A percentile compares a stretch with the other conserved stretches of the same genome.
Evolutionary conservation across 2,888 invertebrate species (phyloP).

Genomic region (Philonicus albiceps): DNA sequence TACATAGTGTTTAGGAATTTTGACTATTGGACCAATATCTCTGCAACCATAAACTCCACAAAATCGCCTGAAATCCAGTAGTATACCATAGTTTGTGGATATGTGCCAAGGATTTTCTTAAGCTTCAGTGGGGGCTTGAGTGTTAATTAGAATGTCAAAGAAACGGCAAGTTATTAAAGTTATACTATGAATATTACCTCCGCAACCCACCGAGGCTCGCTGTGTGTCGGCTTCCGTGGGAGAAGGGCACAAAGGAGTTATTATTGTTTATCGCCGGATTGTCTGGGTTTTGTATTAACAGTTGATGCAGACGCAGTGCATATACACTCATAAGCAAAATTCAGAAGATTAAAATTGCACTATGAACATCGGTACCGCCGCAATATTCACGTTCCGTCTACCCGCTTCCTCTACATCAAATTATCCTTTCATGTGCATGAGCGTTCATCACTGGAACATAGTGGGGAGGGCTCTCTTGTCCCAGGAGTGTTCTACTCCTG

Average conservation of each 20-base stretch:
- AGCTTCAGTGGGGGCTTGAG: neutral
- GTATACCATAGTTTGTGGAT: neutral
- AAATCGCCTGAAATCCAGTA: neutral
- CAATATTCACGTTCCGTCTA: neutral
- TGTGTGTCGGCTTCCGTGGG: neutral
- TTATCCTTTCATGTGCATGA: conserved; percentile 33
- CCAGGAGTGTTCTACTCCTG: neutral
- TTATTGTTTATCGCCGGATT: neutral
- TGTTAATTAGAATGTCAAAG: neutral
- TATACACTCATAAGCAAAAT: neutral
- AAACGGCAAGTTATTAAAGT: neutral
- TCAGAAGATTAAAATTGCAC: conserved; percentile 20
- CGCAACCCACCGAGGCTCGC: neutral
- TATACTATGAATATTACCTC: neutral
- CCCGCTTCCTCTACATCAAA: conserved; percentile 36
- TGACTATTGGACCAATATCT: neutral
- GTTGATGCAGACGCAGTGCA: neutral
- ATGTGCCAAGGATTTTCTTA: neutral
- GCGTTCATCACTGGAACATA: neutral
- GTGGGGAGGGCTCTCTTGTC: neutral
- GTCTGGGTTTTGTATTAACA: conserved; percentile 25
- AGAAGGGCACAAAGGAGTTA: neutral
- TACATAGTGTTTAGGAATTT: neutral
- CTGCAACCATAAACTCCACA: neutral
- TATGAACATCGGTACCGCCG: neutral